A percentile compares a stretch with the other conserved stretches of the same genome.
Conservation (phyloP, 2,113 vertebrate species). For the Corythornis vintsioides region DNA sequence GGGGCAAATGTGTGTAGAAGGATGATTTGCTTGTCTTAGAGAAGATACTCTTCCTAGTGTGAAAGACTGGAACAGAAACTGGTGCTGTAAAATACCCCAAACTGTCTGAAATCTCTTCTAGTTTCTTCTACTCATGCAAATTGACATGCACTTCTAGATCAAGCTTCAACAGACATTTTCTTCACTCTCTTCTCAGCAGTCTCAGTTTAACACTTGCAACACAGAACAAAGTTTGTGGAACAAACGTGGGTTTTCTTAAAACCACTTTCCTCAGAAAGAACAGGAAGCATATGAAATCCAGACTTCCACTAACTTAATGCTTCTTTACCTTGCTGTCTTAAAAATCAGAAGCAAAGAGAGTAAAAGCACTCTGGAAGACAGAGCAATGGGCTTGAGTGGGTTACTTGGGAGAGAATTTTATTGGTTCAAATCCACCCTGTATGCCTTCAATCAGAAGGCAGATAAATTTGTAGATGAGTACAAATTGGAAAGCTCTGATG, state of each 20-base stretch:
- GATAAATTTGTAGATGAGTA: not conserved
- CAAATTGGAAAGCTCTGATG: not conserved
- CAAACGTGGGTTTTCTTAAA: no score
- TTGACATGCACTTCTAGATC: accelerated
- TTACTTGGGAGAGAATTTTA: not conserved
- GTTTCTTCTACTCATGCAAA: not conserved
- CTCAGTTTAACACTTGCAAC: not conserved
- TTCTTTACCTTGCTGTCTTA: not conserved
- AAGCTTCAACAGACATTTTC: not conserved
- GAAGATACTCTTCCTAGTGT: not conserved
- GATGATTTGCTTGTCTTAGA: not conserved
- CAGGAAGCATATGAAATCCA: not conserved
- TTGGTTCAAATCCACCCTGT: not conserved
- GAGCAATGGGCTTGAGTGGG: not conserved
- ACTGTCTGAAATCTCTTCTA: not conserved
- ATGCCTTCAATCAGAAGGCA: not conserved
- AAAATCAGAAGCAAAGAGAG: not conserved
- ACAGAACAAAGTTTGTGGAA: no score
- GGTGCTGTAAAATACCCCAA: not conserved
- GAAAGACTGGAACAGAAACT: not conserved
- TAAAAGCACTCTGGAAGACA: no score
- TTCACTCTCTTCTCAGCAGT: not conserved
- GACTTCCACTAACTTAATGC: not conserved
- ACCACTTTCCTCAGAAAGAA: not conserved
- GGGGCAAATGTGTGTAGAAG: not conserved